phyloP scores from a whole-genome alignment of 2,888 invertebrate species.

The Euplagia quadripunctaria region DNA sequence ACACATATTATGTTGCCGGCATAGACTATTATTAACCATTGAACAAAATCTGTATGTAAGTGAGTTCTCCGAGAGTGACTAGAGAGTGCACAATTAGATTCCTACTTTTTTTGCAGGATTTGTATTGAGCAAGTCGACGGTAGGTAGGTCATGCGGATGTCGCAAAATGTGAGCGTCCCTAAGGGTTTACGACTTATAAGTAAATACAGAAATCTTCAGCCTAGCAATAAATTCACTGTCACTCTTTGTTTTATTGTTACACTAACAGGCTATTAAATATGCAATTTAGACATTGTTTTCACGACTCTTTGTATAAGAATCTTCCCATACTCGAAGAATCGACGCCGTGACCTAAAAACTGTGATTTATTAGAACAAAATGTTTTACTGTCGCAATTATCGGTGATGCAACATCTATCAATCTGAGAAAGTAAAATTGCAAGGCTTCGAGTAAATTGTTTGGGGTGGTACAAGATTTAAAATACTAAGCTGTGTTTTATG shows the following conservation, averaged over 20 bases:
- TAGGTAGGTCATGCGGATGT: background rate
- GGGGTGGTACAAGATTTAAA: background rate
- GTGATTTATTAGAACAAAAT: slow-evolving; percentile 36
- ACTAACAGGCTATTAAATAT: slow-evolving; percentile 15
- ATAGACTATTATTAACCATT: no score
- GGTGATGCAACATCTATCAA: slow-evolving; percentile 45
- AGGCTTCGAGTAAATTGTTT: slow-evolving; percentile 14
- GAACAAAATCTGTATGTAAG: no score
- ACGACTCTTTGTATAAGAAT: slow-evolving; percentile 45
- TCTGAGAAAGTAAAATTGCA: slow-evolving; percentile 43
- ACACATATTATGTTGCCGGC: no score
- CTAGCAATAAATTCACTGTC: slow-evolving; percentile 5
- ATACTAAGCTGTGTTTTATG: background rate
- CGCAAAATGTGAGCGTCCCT: background rate
- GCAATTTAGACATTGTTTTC: slow-evolving; percentile 29
- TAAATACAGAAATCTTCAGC: background rate
- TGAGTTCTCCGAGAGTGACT: no score
- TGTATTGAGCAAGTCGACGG: background rate
- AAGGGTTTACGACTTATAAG: background rate
- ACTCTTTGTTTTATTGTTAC: background rate
- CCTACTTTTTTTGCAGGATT: no score
- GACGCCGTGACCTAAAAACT: slow-evolving; percentile 53
- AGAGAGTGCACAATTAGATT: no score
- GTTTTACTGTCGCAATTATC: slow-evolving; percentile 42
- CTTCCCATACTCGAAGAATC: slow-evolving; percentile 43